Base-by-base conservation (phyloP, 2,797 vertebrate genomes). In the Sarcoramphus papa region DNA sequence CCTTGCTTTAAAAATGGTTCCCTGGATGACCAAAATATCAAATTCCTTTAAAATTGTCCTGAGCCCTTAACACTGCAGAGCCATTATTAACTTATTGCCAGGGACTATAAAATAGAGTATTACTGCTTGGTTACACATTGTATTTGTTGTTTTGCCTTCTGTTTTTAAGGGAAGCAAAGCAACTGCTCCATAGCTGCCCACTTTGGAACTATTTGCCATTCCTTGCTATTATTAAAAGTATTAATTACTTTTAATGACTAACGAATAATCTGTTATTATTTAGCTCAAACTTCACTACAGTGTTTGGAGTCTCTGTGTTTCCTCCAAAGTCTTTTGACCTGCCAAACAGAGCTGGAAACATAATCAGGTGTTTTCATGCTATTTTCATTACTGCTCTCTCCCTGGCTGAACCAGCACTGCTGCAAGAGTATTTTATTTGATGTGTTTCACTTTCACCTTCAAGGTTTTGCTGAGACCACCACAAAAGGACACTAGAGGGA, bases 11-110 rank as follows among this genome's bases (percentile, higher is more conserved):
- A 69, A 93, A 97, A 97, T 70, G n/a, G 85, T 60, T 97, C 96
- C 92, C 94, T 96, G 35, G 93, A 73, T 96, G 63, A 76, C 87
- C 56, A 54, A 92, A 95, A 84, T 84, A 97, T 91, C 76, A 92
- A 86, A 94, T 93, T 94, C 85, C 57, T 90, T 93, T 92, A 85
- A 95, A 97, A 97, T 96, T 93, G 92, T 93, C 85, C 70, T 79
- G 93, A 92, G 96, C 82, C 90, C 51, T 92, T 90, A 84, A 64
- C 77, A 92, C 81, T 89, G 76, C 88, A 82, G 73, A 79, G 69
- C 82, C 79, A 79, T 95, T 94, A 96, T 94, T 93, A 96, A 84
- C 69, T 97, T 94, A 68, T 78, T 96, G 91, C 87, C 85, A 95
- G 73, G 81, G 79, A 97, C 93, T 81, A 88, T 86, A 93, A 96